These are phyloP conservation scores for Trichechus manatus DNA, from an alignment of 2,113 vertebrate species.

Conservation along the genomic window DNA sequence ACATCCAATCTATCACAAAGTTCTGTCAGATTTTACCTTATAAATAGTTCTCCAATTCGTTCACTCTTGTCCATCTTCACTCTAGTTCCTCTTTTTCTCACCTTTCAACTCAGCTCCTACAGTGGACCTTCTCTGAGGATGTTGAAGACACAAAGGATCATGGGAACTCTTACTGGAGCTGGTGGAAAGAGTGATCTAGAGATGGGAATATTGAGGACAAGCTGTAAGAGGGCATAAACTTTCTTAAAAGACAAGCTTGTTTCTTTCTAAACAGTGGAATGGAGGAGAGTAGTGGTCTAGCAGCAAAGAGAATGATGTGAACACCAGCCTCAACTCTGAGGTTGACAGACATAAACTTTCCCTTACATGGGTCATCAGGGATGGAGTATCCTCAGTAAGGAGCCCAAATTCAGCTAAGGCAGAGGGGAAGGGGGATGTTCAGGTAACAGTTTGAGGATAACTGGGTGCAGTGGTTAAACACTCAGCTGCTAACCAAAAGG, in stretches of 20 bases:
- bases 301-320: background rate
- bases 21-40: background rate
- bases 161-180: background rate
- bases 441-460: background rate
- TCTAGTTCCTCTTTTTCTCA: background rate
- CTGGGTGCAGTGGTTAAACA: background rate
- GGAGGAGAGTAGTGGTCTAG: background rate
- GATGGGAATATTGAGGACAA: background rate
- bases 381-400: background rate
- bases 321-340: background rate
- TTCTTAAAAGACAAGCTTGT: background rate
- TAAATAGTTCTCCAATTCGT: background rate
- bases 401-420: background rate
- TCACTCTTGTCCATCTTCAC: background rate
- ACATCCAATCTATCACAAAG: background rate
- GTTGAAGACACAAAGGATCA: background rate
- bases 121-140: background rate
- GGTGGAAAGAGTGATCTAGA: background rate
- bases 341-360: background rate
- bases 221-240: background rate
- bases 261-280: background rate
- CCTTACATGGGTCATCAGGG: too few species aligned
- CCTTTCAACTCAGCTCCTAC: background rate
- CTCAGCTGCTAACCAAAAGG: background rate
- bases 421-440: background rate